These are phyloP conservation scores for Hirundichthys speculiger DNA, from an alignment of 2,113 vertebrate genomes.

Conservation along the genomic window DNA sequence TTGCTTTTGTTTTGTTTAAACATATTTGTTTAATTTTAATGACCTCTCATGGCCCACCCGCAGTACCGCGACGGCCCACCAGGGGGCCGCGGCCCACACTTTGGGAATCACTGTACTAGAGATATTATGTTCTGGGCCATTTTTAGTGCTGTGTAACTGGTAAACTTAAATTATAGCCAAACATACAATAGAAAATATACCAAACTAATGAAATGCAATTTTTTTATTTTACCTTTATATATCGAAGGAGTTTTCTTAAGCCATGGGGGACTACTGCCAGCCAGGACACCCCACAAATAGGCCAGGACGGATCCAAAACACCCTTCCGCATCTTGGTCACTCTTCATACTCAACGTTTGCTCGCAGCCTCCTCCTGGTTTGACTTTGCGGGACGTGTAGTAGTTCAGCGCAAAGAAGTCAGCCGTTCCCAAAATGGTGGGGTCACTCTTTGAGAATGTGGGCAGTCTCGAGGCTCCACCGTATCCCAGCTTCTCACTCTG, in stretches of 20 bases:
- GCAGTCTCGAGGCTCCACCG: constrained; percentile 67
- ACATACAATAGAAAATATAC: too few relatives aligned
- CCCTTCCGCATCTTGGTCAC: constrained; percentile 68
- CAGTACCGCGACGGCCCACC: too few relatives aligned
- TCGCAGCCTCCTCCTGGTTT: constrained; percentile 52
- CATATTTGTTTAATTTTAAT: too few relatives aligned
- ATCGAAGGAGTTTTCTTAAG: constrained; percentile 80
- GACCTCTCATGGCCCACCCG: too few relatives aligned
- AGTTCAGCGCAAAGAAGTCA: constrained; percentile 87
- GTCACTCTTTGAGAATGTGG: constrained; percentile 81
- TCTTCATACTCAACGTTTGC: constrained; percentile 50
- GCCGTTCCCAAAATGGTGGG: constrained; percentile 77
- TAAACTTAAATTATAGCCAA: too few relatives aligned
- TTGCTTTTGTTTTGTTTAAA: too few relatives aligned
- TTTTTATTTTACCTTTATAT: constrained; percentile 79
- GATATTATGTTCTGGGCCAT: too few relatives aligned
- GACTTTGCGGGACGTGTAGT: constrained; percentile 82
- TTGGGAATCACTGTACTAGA: too few relatives aligned
- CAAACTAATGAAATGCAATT: too few relatives aligned
- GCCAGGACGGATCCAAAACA: constrained; percentile 82
- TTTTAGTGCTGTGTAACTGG: too few relatives aligned
- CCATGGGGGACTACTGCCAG: constrained; percentile 79
- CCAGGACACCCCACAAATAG: constrained; percentile 73
- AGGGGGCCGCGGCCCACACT: too few relatives aligned
- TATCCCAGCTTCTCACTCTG: constrained; percentile 73